Base-by-base conservation (phyloP, 1,140 invertebrate species). In the Drosophila sp. region DNA sequence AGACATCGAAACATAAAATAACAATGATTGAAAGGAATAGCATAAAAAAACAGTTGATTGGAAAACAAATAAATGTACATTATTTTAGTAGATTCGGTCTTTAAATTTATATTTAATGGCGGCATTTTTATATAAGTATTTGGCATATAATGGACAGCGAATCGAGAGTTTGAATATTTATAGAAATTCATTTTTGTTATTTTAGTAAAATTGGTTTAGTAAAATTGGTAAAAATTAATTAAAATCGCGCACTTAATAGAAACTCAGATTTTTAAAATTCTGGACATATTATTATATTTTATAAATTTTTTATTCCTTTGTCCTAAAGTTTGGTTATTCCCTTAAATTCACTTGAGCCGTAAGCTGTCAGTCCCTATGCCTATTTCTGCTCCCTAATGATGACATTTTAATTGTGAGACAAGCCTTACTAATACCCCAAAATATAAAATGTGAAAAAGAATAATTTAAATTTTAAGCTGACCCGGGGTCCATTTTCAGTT, bases 361-460 rank as follows among this genome's bases (percentile, higher is more conserved):
- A 16, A 50, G 45, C 45, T 16, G 45, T 18, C 32, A 46, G 18
- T n/a, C 14, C n/a, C 54, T 29, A 25, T 27, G 50, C 16, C 2
- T 56, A 34, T 51, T 25, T 43, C 38, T n/a, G n/a, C 9, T 53
- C 32, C 48, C 51, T 25, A 50, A 51, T 57, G 53, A 57, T 74
- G 72, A 74, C 72, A 74, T 71, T 63, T 58, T 63, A 74, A 70
- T 74, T 74, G 69, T 25, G 53, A 40, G 27, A 25, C 27, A 16
- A 61, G 69, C 51, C 50, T 48, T 65, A 51, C 18, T 46, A 46
- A 27, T 43, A 25, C 7, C 0, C 1, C 4, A 46, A 29, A 45
- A 38, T 46, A 53, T 38, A 40, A 25, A 51, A 21, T 38, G 27
- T 40, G 48, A 73, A 50, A 61, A 18, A 32, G 27, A 70, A 40